phyloP scores from a whole-genome alignment of 2,888 invertebrate genomes.

The Melanotus villosus region DNA sequence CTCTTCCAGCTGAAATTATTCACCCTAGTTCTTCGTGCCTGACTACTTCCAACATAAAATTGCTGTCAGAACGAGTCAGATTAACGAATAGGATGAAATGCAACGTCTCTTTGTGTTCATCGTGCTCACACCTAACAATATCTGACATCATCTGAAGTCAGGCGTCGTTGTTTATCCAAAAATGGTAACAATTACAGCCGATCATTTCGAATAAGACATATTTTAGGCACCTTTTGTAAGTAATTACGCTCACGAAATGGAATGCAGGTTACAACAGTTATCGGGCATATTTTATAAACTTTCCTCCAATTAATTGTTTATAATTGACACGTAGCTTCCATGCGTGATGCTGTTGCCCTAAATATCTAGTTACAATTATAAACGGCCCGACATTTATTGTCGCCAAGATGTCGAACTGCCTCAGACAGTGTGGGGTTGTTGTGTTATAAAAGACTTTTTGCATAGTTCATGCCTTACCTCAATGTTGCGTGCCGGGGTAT shows the following conservation, averaged over 20 bases:
- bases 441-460: conserved; percentile 5
- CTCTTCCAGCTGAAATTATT: too few relatives aligned
- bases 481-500: conserved; percentile 22
- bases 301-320: conserved; percentile 27
- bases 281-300: conserved; percentile 12
- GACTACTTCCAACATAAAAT: too few relatives aligned
- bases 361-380: conserved; percentile 23
- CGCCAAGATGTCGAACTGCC: not conserved
- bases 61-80: not conserved
- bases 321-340: conserved; percentile 28
- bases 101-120: not conserved
- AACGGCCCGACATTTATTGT: conserved; percentile 13
- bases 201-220: not conserved
- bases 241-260: not conserved
- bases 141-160: not conserved
- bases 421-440: conserved; percentile 14
- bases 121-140: not conserved
- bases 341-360: conserved; percentile 16
- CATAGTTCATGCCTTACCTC: conserved; percentile 19
- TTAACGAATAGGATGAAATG: conserved; percentile 5
- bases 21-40: too few relatives aligned
- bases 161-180: conserved; percentile 3
- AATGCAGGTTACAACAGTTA: conserved; percentile 6
- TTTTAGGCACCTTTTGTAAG: not conserved
- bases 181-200: not conserved